A percentile compares a stretch with the other conserved stretches of the same genome.
These are phyloP conservation scores for Aphaenogaster floridana DNA, from an alignment of 1,140 invertebrate genomes.

Conservation along the genomic window DNA sequence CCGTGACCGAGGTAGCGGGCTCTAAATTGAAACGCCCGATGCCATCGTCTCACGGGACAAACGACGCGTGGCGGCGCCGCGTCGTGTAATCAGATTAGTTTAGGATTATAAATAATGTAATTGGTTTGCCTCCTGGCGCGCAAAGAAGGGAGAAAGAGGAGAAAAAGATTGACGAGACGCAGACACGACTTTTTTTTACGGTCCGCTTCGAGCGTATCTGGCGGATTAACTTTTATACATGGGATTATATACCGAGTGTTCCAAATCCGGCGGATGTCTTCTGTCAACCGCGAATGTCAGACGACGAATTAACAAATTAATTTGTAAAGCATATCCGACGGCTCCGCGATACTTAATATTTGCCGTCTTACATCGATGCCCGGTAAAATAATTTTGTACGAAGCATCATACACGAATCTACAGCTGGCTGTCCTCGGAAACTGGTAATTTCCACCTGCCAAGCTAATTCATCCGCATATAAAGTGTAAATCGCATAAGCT, in stretches of 20 bases:
- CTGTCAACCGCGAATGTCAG: slow-evolving; percentile 28
- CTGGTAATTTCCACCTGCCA: slow-evolving; percentile 51
- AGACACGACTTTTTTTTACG: background rate
- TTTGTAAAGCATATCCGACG: slow-evolving; percentile 31
- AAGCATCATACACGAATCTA: background rate
- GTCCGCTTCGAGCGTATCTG: background rate
- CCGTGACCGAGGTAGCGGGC: slow-evolving; percentile 39
- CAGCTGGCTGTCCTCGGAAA: slow-evolving; percentile 30
- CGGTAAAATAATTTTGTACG: slow-evolving; percentile 20
- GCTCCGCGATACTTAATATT: background rate
- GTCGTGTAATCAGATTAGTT: slow-evolving; percentile 77
- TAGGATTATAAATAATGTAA: slow-evolving; percentile 79
- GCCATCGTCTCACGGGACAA: slow-evolving; percentile 68
- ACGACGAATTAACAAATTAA: slow-evolving; percentile 20
- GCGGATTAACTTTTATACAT: slow-evolving; percentile 27
- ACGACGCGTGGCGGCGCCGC: slow-evolving; percentile 71
- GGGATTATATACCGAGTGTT: background rate
- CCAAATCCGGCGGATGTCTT: slow-evolving; percentile 25
- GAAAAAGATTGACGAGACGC: slow-evolving; percentile 24
- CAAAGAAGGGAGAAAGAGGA: background rate
- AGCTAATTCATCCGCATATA: slow-evolving; percentile 66
- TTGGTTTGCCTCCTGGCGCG: slow-evolving; percentile 75
- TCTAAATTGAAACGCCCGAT: slow-evolving; percentile 70
- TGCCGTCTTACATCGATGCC: slow-evolving; percentile 16
- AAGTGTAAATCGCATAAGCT: slow-evolving; percentile 66